Conservation (phyloP, 2,113 vertebrate genomes). For the Silurus glanis region DNA sequence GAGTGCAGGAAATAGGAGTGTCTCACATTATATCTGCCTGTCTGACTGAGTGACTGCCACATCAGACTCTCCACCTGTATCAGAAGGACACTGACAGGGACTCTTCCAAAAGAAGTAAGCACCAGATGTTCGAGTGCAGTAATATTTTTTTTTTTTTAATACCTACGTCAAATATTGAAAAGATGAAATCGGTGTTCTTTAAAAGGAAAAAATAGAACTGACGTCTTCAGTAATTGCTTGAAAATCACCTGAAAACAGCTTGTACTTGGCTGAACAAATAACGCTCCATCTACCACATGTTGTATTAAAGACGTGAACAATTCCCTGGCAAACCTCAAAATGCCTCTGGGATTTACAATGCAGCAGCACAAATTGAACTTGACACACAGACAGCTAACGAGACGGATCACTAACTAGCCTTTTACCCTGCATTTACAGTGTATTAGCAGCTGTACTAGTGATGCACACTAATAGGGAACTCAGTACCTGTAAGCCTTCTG, state of each 20-base stretch:
- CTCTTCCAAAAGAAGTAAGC: constrained; percentile 7
- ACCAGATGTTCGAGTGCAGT: constrained; percentile 30
- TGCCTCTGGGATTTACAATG: constrained; percentile 23
- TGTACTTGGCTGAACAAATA: constrained; percentile 30
- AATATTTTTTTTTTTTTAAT: constrained; percentile 5
- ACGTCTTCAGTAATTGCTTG: constrained; percentile 21
- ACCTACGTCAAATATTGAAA: constrained; percentile 3
- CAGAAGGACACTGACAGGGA: not conserved
- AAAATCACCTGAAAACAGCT: constrained; percentile 23
- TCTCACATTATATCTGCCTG: constrained; percentile 44
- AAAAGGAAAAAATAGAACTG: not conserved
- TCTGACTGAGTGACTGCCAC: constrained; percentile 57
- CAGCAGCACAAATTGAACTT: constrained; percentile 20
- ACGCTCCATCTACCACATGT: not conserved
- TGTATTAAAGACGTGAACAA: not conserved
- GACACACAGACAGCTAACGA: constrained; percentile 25
- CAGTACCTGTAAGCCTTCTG: constrained; percentile 2
- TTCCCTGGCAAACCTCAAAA: constrained; percentile 1
- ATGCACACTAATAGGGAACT: constrained; percentile 8
- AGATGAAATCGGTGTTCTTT: not conserved
- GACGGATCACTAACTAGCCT: constrained; percentile 23
- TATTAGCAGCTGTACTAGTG: constrained; percentile 11
- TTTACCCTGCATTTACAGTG: constrained; percentile 15
- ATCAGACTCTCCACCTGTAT: constrained; percentile 33
- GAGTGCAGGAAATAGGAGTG: constrained; percentile 4